These are phyloP conservation scores for Neomorphus geoffroyi DNA, from an alignment of 2,797 vertebrate species.

Conservation along the genomic window DNA sequence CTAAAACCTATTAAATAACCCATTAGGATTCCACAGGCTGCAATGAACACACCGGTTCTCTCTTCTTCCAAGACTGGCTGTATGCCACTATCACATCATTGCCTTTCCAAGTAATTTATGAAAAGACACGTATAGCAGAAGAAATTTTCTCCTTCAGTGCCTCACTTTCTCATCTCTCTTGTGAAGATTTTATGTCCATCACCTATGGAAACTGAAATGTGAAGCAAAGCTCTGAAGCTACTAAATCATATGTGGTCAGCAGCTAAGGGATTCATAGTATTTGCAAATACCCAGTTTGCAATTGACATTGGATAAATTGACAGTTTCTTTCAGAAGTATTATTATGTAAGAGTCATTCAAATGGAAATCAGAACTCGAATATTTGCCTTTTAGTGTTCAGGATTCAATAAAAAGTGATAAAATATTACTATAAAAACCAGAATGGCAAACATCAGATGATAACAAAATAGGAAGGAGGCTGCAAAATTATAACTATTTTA, in stretches of 20 bases:
- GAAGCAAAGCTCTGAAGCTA: not conserved
- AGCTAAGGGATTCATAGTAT: not conserved
- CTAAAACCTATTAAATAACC: not conserved
- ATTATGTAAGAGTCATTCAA: not conserved
- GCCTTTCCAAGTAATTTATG: not conserved
- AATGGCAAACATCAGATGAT: not conserved
- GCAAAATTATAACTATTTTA: not conserved
- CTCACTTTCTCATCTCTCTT: not conserved
- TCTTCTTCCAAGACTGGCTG: not conserved
- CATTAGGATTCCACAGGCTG: not conserved
- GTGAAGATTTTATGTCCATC: not conserved
- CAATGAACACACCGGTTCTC: not conserved
- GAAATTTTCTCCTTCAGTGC: not conserved
- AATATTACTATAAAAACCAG: not conserved
- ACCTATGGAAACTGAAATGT: not conserved
- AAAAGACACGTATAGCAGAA: not conserved
- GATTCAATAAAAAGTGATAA: not conserved
- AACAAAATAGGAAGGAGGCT: not conserved
- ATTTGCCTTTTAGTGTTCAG: not conserved
- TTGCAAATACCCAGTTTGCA: not conserved
- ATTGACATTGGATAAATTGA: not conserved
- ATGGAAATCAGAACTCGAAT: constrained; percentile 7
- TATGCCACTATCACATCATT: not conserved
- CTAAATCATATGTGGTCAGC: not conserved
- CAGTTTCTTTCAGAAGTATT: not conserved